Evolutionary conservation across 1,140 invertebrate genomes (phyloP).

Genomic region (Heliconius himera): DNA sequence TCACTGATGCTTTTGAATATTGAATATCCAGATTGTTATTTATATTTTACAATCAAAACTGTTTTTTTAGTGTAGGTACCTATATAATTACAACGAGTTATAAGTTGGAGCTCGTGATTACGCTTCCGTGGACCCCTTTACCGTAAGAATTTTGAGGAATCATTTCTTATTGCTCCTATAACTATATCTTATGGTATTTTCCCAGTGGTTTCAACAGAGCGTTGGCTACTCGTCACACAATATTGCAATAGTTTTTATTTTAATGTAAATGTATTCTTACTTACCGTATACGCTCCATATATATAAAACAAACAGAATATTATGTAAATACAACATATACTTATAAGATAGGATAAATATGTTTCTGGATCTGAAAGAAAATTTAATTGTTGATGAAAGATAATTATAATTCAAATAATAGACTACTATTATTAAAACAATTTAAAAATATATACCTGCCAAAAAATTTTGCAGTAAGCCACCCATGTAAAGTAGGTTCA

Average conservation of each 20-base stretch:
- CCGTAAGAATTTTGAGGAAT: too few relatives aligned
- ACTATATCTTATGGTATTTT: too few relatives aligned
- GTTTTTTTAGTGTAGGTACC: too few relatives aligned
- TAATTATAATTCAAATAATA: too few relatives aligned
- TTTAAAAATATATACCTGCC: constrained; percentile 40
- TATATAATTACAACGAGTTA: too few relatives aligned
- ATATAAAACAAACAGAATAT: constrained; percentile 56
- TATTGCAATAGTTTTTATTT: background rate
- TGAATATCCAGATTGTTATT: too few relatives aligned
- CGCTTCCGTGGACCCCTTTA: too few relatives aligned
- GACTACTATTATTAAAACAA: background rate
- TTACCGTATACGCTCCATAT: constrained; percentile 68
- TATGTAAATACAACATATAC: constrained; percentile 54
- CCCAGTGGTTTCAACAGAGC: too few relatives aligned
- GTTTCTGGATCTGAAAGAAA: constrained; percentile 65
- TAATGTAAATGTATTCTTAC: constrained; percentile 24
- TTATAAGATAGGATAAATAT: constrained; percentile 51
- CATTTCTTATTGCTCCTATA: too few relatives aligned
- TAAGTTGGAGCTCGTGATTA: too few relatives aligned
- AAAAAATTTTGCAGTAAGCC: constrained; percentile 48
- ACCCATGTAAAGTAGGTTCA: constrained; percentile 56
- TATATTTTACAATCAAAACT: too few relatives aligned
- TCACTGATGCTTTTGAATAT: too few relatives aligned
- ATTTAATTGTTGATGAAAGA: background rate
- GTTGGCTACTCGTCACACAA: background rate